Evolutionary conservation across 2,113 vertebrate species (phyloP).

Genomic region (Apodemus sylvaticus): DNA sequence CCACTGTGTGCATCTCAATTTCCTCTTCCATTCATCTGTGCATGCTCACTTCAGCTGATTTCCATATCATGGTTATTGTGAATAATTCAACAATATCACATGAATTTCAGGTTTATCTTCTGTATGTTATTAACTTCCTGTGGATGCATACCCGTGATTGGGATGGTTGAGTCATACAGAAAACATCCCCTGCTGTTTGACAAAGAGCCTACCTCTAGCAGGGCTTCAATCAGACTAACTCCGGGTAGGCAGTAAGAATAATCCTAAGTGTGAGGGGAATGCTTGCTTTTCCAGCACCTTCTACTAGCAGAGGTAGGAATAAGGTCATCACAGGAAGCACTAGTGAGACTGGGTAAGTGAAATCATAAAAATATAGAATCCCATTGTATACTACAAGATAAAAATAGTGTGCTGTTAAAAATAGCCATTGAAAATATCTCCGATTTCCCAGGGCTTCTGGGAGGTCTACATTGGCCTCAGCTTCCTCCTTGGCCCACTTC

Average conservation of each 20-base stretch:
- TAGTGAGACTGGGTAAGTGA: neutral
- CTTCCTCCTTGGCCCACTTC: too few relatives aligned
- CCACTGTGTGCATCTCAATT: neutral
- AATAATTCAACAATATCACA: neutral
- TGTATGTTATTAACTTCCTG: neutral
- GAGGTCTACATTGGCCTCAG: neutral
- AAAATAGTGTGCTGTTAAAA: neutral
- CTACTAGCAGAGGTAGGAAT: fast-evolving
- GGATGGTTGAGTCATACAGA: neutral
- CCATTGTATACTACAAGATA: neutral
- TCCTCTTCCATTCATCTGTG: neutral
- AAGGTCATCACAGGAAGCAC: neutral
- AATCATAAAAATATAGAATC: neutral
- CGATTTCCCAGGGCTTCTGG: neutral
- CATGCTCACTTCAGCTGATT: neutral
- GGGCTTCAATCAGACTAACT: neutral
- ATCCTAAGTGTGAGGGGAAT: fast-evolving
- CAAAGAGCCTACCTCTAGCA: neutral
- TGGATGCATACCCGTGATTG: too few relatives aligned
- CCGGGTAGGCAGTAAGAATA: neutral
- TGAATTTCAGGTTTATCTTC: neutral
- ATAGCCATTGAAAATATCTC: neutral
- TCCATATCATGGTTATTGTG: neutral
- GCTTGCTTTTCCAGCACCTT: fast-evolving
- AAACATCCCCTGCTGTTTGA: neutral